Conservation (phyloP, 2,888 invertebrate genomes). For the Odontocolon sp. region DNA sequence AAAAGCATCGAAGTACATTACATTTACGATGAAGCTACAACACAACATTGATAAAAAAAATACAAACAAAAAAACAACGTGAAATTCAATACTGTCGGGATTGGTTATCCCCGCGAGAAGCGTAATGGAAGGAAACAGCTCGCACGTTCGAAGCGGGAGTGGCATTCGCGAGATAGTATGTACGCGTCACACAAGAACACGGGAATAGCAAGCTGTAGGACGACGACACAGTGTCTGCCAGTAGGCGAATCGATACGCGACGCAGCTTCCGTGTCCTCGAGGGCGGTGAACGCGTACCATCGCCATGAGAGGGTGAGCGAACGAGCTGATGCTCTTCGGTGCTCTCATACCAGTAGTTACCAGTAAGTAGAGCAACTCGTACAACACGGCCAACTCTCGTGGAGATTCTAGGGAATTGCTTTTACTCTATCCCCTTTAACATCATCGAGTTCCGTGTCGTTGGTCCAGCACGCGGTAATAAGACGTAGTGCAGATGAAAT, state of each 20-base stretch:
- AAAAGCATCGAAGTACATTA: constrained; percentile 36
- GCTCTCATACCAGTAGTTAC: constrained; percentile 27
- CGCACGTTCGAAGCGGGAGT: constrained; percentile 44
- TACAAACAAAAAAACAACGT: constrained; percentile 46
- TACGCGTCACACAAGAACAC: constrained; percentile 29
- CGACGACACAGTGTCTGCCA: constrained; percentile 59
- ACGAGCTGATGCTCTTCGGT: constrained; percentile 49
- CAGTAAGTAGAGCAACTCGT: constrained; percentile 42
- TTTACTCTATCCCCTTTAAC: constrained; percentile 24
- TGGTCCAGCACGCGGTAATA: neutral
- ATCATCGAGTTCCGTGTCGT: neutral
- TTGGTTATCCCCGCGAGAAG: constrained; percentile 58
- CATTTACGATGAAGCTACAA: constrained; percentile 37
- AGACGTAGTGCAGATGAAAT: constrained; percentile 2
- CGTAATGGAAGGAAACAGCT: constrained; percentile 59
- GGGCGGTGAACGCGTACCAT: constrained; percentile 50
- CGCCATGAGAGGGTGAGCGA: constrained; percentile 35
- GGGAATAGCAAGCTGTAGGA: constrained; percentile 47
- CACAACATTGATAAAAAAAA: constrained; percentile 25
- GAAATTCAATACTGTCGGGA: constrained; percentile 60
- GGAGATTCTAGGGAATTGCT: constrained; percentile 6
- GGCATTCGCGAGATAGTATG: constrained; percentile 17
- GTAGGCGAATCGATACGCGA: constrained; percentile 66
- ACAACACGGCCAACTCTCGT: constrained; percentile 1
- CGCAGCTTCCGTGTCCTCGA: constrained; percentile 61